Evolutionary conservation across 2,797 vertebrate genomes (phyloP).

Genomic region (Selene dorsalis): DNA sequence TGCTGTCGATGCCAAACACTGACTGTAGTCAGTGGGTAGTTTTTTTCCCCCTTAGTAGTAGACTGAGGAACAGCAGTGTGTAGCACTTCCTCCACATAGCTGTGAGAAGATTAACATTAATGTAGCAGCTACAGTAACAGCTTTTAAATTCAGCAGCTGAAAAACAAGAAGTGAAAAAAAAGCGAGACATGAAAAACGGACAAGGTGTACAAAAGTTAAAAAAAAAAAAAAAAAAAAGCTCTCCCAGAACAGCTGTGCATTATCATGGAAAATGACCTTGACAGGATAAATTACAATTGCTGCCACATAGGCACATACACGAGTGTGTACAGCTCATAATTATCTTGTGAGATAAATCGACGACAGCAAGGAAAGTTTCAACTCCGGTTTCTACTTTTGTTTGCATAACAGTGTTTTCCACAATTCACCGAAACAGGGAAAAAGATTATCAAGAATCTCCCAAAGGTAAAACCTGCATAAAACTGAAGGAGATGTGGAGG

Average conservation of each 20-base stretch:
- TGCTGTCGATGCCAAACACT: neutral
- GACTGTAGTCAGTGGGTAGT: neutral
- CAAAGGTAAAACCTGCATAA: neutral
- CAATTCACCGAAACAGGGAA: neutral
- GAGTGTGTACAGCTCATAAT: conserved; percentile 1
- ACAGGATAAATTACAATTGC: conserved; percentile 6
- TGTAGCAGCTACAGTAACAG: neutral
- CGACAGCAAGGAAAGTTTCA: neutral
- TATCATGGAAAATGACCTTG: conserved; percentile 16
- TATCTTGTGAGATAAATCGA: conserved; percentile 30
- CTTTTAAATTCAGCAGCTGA: conserved; percentile 18
- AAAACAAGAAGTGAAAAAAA: neutral
- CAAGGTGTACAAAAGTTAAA: neutral
- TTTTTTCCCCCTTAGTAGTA: neutral
- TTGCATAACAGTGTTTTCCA: neutral
- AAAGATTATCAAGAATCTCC: neutral
- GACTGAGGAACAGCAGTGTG: neutral
- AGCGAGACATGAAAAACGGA: neutral
- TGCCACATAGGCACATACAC: neutral
- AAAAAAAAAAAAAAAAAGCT: neutral
- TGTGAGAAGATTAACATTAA: conserved; percentile 3
- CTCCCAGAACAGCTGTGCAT: neutral
- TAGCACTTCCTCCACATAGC: conserved; percentile 19
- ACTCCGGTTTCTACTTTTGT: conserved; percentile 8
- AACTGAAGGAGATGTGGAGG: neutral